Evolutionary conservation across 2,888 invertebrate genomes (phyloP).

Genomic region (Melanostoma scalare): DNA sequence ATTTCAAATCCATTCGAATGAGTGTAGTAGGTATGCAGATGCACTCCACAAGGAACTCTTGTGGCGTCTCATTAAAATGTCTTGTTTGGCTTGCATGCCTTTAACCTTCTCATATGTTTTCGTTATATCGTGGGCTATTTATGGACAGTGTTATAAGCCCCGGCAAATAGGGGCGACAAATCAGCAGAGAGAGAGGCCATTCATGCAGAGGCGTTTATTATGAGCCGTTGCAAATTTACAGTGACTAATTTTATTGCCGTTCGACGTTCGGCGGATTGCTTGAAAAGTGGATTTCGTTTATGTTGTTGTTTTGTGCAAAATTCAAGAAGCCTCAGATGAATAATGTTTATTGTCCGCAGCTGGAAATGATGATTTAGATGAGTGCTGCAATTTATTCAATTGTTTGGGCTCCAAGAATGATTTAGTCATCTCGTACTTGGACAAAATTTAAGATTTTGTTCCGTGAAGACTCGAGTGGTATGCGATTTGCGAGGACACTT

Average conservation of each 20-base stretch:
- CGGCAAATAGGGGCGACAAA: conserved; percentile 66
- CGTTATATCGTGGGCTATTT: conserved; percentile 47
- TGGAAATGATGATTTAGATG: conserved; percentile 53
- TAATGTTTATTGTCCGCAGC: conserved; percentile 33
- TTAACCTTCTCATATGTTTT: conserved; percentile 36
- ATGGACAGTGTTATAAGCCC: conserved; percentile 51
- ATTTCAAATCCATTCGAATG: conserved; percentile 34
- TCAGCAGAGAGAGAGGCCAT: conserved; percentile 58
- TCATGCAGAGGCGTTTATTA: conserved; percentile 69
- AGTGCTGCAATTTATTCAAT: conserved; percentile 62
- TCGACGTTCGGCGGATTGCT: background rate
- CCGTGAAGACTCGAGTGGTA: background rate
- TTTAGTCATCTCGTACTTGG: conserved; percentile 23
- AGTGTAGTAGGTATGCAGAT: conserved; percentile 14
- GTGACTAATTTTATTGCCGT: conserved; percentile 69
- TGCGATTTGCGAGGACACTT: background rate
- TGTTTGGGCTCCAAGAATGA: conserved; percentile 54
- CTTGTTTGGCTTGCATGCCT: conserved; percentile 60
- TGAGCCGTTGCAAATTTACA: conserved; percentile 64
- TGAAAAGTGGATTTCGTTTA: background rate
- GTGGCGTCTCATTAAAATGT: conserved; percentile 70
- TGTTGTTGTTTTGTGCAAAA: conserved; percentile 14
- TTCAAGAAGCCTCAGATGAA: conserved; percentile 37
- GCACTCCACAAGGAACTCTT: conserved; percentile 22
- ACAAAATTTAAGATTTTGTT: conserved; percentile 1